Conservation (phyloP, 2,113 vertebrate species). For the Cnemophilus loriae region DNA sequence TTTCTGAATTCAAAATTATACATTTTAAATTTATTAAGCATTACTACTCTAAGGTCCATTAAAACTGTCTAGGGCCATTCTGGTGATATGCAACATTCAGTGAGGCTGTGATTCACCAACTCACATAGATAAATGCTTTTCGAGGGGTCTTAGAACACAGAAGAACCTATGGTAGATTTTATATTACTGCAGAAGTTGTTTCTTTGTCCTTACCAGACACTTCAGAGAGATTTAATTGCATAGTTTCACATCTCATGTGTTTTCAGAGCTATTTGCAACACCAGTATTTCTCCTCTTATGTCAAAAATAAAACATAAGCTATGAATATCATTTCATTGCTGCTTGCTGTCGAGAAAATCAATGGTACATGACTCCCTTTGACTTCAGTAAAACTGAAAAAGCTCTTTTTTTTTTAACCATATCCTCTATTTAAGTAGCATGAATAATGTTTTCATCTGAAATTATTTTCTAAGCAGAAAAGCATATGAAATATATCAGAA, state of each 20-base stretch:
- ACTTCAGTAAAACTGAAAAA: background rate
- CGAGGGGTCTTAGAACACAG: background rate
- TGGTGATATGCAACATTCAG: background rate
- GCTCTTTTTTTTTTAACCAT: background rate
- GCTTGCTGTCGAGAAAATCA: background rate
- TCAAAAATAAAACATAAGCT: slow-evolving; percentile 25
- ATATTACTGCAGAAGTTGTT: background rate
- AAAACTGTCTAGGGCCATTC: background rate
- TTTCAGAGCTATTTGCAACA: slow-evolving; percentile 2
- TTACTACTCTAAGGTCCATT: background rate
- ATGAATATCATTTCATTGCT: background rate
- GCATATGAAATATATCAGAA: background rate
- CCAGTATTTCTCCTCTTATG: background rate
- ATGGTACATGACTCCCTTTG: background rate
- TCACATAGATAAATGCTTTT: background rate
- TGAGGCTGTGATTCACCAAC: background rate
- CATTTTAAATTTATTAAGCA: background rate
- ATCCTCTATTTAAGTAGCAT: background rate
- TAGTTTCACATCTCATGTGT: slow-evolving; percentile 3
- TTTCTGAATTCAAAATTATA: background rate
- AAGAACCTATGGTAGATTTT: background rate
- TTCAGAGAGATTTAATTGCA: background rate
- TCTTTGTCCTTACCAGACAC: background rate
- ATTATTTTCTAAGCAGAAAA: background rate
- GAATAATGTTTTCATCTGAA: background rate